These are phyloP conservation scores for Dysmachus trigonus DNA, from an alignment of 2,888 invertebrate genomes.

Conservation along the genomic window DNA sequence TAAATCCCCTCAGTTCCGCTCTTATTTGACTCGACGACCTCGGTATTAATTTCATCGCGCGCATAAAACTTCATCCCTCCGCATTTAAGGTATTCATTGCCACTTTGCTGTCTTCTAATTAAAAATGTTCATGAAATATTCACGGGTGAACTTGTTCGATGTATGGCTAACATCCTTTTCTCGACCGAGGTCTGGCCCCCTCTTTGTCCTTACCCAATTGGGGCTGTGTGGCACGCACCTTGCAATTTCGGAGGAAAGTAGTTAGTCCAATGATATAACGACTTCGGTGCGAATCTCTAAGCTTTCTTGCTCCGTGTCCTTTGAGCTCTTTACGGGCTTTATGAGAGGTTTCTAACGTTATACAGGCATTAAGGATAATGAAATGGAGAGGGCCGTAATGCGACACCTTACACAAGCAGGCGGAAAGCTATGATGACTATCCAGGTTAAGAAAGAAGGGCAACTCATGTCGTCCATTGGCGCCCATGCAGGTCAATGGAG, in stretches of 20 bases:
- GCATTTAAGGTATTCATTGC: slow-evolving; percentile 54
- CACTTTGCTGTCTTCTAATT: slow-evolving; percentile 63
- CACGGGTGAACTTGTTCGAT: slow-evolving; percentile 51
- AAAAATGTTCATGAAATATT: slow-evolving; percentile 60
- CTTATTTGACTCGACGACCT: slow-evolving; percentile 20
- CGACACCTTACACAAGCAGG: slow-evolving; percentile 43
- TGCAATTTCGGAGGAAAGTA: background rate
- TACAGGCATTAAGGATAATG: slow-evolving; percentile 42
- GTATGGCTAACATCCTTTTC: slow-evolving; percentile 19
- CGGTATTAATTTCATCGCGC: slow-evolving; percentile 43
- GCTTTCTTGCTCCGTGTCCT: background rate
- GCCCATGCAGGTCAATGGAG: background rate
- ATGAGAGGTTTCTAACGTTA: slow-evolving; percentile 43
- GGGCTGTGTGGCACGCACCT: slow-evolving; percentile 49
- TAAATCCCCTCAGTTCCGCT: slow-evolving; percentile 20
- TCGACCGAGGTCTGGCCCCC: slow-evolving; percentile 45
- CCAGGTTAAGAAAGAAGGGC: background rate
- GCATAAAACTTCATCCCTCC: slow-evolving; percentile 30
- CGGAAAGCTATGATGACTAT: slow-evolving; percentile 17
- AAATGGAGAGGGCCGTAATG: slow-evolving; percentile 45
- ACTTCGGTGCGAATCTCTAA: background rate
- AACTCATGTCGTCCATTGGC: background rate
- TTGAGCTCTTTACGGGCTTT: slow-evolving; percentile 30
- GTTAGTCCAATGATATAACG: slow-evolving; percentile 4
- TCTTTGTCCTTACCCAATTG: slow-evolving; percentile 48